Conservation (phyloP, 2,113 vertebrate species). For the Synchiropus splendidus region DNA sequence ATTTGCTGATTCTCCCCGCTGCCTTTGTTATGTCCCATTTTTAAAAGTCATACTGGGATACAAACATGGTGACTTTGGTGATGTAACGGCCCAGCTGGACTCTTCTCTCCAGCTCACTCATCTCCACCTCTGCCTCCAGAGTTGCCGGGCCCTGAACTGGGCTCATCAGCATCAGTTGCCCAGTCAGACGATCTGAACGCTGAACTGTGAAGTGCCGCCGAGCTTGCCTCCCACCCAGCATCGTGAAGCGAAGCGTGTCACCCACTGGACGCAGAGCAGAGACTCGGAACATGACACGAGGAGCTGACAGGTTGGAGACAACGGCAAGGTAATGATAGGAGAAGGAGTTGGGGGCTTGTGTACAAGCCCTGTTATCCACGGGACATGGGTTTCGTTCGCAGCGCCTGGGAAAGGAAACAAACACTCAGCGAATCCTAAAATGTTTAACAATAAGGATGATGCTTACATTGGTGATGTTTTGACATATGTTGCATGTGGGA, state of each 20-base stretch:
- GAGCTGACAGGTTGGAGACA: conserved; percentile 73
- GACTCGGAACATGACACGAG: conserved; percentile 77
- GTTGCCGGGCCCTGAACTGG: conserved; percentile 63
- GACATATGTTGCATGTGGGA: conserved; percentile 70
- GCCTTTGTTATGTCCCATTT: no score
- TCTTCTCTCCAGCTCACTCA: conserved; percentile 74
- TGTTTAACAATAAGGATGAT: not conserved
- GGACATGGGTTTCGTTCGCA: conserved; percentile 82
- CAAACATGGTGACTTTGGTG: conserved; percentile 75
- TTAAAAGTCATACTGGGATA: conserved; percentile 78
- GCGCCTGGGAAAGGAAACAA: conserved; percentile 61
- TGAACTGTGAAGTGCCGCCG: conserved; percentile 67
- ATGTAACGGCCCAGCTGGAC: conserved; percentile 73
- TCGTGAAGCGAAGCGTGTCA: conserved; percentile 73
- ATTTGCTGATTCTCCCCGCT: no score
- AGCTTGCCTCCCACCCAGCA: conserved; percentile 51
- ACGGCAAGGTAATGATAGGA: conserved; percentile 80
- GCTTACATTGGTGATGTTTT: conserved; percentile 79
- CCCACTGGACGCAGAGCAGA: conserved; percentile 68
- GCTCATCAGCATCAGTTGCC: conserved; percentile 75
- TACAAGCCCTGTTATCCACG: conserved; percentile 71
- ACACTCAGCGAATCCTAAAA: not conserved
- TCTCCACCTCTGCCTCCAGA: conserved; percentile 79
- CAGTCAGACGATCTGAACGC: conserved; percentile 68
- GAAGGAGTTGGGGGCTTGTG: conserved; percentile 71